Percentiles rank a stretch among this genome's conserved stretches.
phyloP scores from a whole-genome alignment of 2,113 vertebrate genomes.

The Myocastor coypus region DNA sequence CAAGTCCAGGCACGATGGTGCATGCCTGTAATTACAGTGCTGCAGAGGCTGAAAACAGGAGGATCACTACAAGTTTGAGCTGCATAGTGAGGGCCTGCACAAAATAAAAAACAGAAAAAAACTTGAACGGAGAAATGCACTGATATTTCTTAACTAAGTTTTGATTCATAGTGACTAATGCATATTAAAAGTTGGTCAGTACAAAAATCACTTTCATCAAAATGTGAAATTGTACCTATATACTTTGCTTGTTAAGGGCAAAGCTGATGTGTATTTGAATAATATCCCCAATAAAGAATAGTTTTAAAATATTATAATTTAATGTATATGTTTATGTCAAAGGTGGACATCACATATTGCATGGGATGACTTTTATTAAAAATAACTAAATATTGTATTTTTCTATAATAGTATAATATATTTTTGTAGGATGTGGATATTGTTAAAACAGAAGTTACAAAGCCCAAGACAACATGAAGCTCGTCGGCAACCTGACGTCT shows the following conservation, averaged over 20 bases:
- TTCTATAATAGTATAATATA: background rate
- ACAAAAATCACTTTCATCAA: background rate
- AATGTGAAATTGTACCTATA: background rate
- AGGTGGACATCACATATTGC: background rate
- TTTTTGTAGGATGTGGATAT: constrained; percentile 13
- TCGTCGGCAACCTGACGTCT: too few species aligned
- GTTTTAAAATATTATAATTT: background rate
- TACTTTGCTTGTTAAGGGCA: background rate
- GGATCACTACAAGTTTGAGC: too few species aligned
- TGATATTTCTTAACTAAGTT: background rate
- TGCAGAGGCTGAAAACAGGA: too few species aligned
- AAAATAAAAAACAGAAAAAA: too few species aligned
- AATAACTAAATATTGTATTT: background rate
- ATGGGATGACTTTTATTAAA: background rate
- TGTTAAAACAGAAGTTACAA: background rate
- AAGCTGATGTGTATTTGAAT: background rate
- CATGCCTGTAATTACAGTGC: too few species aligned
- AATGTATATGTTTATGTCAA: background rate
- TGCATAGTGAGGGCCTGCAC: too few species aligned
- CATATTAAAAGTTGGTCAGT: background rate
- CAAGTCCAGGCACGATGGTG: too few species aligned
- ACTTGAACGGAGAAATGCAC: background rate
- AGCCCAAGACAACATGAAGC: too few species aligned
- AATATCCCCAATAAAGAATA: background rate
- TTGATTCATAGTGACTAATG: background rate